Conservation (phyloP, 2,888 invertebrate genomes). For the Schizotus pectinicornis region DNA sequence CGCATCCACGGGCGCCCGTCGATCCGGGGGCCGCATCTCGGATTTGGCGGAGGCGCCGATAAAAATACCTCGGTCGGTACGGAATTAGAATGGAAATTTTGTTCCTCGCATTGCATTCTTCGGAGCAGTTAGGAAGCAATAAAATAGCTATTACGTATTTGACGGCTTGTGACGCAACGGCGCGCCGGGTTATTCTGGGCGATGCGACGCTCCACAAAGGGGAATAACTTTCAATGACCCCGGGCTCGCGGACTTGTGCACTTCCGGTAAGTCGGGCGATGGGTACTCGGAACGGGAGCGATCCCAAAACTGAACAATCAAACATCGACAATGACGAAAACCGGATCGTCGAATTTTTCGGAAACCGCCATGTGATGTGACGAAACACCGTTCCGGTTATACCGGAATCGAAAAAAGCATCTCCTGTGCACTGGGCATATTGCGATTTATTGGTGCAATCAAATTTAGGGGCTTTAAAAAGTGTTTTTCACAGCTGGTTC, state of each 20-base stretch:
- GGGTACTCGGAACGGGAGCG: background rate
- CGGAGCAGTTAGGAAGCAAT: slow-evolving; percentile 43
- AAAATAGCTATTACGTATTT: slow-evolving; percentile 51
- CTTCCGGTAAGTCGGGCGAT: slow-evolving; percentile 17
- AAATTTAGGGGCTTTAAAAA: no score
- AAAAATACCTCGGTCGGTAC: slow-evolving; percentile 20
- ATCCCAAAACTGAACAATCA: background rate
- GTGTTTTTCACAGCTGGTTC: no score
- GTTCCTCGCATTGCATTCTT: slow-evolving; percentile 43
- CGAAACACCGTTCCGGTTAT: no score
- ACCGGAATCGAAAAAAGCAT: no score
- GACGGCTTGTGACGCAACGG: slow-evolving; percentile 53
- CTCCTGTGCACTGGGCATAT: no score
- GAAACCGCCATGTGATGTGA: background rate
- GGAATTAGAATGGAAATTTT: slow-evolving; percentile 40
- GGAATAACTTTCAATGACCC: slow-evolving; percentile 55
- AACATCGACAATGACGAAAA: background rate
- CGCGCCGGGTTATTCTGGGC: slow-evolving; percentile 55
- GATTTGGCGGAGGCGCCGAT: slow-evolving; percentile 13
- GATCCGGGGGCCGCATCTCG: background rate
- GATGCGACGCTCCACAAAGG: slow-evolving; percentile 45
- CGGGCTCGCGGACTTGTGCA: slow-evolving; percentile 32
- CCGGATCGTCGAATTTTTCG: background rate
- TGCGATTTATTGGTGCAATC: no score
- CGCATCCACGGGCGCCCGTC: background rate